Evolutionary conservation across 2,113 vertebrate genomes (phyloP).

Genomic region (Notarius quadriscutis): DNA sequence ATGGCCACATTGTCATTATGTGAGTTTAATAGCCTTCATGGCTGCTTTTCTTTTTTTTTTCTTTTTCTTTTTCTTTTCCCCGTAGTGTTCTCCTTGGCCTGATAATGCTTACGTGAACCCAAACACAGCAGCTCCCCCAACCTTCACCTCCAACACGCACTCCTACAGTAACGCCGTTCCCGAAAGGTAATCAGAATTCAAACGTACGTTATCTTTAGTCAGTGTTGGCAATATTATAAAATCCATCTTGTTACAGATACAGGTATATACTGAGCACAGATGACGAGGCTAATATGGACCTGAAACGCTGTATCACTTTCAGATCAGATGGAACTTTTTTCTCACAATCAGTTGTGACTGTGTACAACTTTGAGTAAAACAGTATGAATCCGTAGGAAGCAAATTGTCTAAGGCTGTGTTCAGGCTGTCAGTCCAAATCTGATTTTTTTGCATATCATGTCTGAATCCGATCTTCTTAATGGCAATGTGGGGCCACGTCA

Average conservation of each 20-base stretch:
- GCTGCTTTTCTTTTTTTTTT: slow-evolving; percentile 51
- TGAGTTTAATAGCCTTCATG: not conserved
- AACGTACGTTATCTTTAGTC: not conserved
- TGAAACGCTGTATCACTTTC: not conserved
- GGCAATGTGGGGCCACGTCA: too few relatives aligned
- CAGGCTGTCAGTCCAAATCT: too few relatives aligned
- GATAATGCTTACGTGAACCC: slow-evolving; percentile 87
- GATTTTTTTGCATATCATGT: too few relatives aligned
- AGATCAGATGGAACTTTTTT: not conserved
- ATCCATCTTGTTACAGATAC: not conserved
- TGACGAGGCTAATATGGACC: not conserved
- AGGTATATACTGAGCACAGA: not conserved
- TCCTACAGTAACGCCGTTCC: slow-evolving; percentile 40
- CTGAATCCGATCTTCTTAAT: too few relatives aligned
- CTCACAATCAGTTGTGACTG: not conserved
- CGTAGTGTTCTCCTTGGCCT: slow-evolving; percentile 93
- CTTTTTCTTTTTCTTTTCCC: slow-evolving; percentile 41
- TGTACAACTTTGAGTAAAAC: not conserved
- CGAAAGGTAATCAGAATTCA: slow-evolving; percentile 27
- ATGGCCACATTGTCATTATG: not conserved
- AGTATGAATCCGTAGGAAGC: not conserved
- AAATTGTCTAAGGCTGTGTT: not conserved
- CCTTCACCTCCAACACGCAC: slow-evolving; percentile 48
- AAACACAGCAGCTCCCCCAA: slow-evolving; percentile 83
- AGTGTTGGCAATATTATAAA: not conserved